Base-by-base conservation (phyloP, 2,888 invertebrate genomes). In the Scrobipalpa atriplicella region DNA sequence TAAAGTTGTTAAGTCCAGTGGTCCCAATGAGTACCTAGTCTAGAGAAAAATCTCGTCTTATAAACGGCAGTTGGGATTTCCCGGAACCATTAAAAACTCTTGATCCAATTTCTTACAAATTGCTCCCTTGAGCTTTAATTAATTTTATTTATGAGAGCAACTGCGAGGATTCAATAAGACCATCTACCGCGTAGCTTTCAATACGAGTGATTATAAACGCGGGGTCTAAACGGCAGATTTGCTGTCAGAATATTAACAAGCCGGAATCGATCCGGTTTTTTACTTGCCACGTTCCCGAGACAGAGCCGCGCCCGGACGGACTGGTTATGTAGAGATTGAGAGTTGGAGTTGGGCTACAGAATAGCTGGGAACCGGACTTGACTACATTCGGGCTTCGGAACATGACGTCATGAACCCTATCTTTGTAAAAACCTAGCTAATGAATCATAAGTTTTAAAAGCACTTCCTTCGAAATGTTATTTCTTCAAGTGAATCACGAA, bases 181-280 rank as follows among this genome's bases (percentile, higher is more conserved):
- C 58, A 36, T 54, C 54, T 19, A 21, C 8, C 16, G 21, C 5
- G 58, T 29, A 29, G 29, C 58, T 18, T 36, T 58, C 36, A 58
- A 21, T 36, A 36, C 13, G 9, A 29, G 36, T 54, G 36, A 58
- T 58, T 58, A 58, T 58, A 58, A 58, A 58, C n/a, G 36, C 13
- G 11, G 19, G 54, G 19, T 36, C 41, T 39, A 58, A 58, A 8
- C 47, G 21, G 58, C 29, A 18, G 18, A 36, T 62, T 54, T 62
- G 74, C 71, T 70, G 71, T 71, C 76, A 69, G 81, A 83, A 82
- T 83, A 78, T 73, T 76, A 80, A 81, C 70, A 71, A 75, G 68
- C 69, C 38, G 70, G 70, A 75, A 80, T 79, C 75, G 75, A 79
- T 78, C 75, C 73, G 74, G 76, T 77, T 77, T 73, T 70, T 70